Percentiles rank a stretch among this genome's conserved stretches.
Evolutionary conservation across 1,140 invertebrate species (phyloP).

Genomic region (Micrasema minimum): DNA sequence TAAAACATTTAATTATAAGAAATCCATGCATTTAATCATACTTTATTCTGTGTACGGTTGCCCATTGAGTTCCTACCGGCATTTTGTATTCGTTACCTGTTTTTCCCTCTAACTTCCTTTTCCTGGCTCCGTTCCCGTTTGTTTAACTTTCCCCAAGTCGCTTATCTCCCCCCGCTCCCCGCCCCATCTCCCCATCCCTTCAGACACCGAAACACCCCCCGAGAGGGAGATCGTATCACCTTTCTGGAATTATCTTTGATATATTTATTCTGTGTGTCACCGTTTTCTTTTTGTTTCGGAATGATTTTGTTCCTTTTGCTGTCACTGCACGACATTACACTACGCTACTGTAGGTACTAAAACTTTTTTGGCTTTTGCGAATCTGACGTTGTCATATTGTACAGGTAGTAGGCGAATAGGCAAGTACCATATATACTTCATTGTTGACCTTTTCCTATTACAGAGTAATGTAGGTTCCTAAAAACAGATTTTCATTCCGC

Average conservation of each 20-base stretch:
- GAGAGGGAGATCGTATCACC: conserved; percentile 19
- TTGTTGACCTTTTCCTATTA: neutral
- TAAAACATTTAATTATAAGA: too few species aligned
- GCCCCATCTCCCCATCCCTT: neutral
- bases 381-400: neutral
- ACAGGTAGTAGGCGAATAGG: too few species aligned
- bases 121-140: conserved; percentile 5
- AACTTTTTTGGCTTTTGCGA: neutral
- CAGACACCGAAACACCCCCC: neutral
- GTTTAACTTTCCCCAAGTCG: conserved; percentile 13
- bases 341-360: neutral
- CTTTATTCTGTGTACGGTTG: neutral
- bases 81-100: neutral
- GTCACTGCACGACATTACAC: neutral
- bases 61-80: neutral
- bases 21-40: neutral
- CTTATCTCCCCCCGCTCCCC: conserved; percentile 13
- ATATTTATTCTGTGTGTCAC: conserved; percentile 6
- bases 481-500: neutral
- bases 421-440: too few species aligned
- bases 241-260: conserved; percentile 26
- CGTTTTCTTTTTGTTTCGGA: neutral
- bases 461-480: neutral
- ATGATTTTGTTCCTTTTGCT: neutral
- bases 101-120: neutral